Conservation (phyloP, 2,797 vertebrate genomes). For the Chiroxiphia lanceolata region DNA sequence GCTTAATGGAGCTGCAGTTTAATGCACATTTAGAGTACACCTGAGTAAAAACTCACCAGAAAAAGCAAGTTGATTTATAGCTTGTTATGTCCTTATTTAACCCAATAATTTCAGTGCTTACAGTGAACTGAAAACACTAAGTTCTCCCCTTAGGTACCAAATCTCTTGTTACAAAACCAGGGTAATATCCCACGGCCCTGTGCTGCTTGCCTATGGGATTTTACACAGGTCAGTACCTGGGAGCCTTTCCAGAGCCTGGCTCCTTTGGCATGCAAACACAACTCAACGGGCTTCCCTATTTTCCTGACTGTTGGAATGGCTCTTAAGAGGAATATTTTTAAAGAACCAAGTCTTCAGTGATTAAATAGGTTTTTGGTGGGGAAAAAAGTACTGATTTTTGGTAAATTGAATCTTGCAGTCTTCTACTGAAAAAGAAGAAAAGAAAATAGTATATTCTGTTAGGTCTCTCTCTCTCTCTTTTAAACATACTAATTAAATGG, state of each 20-base stretch:
- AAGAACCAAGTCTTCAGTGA: conserved; percentile 21
- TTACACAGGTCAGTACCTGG: neutral
- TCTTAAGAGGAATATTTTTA: conserved; percentile 7
- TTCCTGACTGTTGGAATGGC: conserved; percentile 4
- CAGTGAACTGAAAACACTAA: conserved; percentile 65
- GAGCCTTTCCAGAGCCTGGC: neutral
- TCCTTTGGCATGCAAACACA: conserved; percentile 22
- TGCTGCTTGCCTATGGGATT: neutral
- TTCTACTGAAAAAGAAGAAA: neutral
- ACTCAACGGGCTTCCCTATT: neutral
- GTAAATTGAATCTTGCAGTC: conserved; percentile 3
- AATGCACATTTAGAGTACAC: conserved; percentile 85
- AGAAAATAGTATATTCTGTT: neutral
- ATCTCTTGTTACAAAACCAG: conserved; percentile 66
- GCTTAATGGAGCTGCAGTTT: conserved; percentile 89
- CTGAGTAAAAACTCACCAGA: conserved; percentile 80
- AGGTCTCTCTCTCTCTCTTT: neutral
- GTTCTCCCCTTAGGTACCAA: conserved; percentile 72
- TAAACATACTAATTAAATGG: conserved; percentile 38
- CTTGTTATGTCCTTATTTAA: conserved; percentile 82
- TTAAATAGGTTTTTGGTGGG: neutral
- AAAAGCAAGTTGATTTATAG: conserved; percentile 80
- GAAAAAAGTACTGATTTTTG: neutral
- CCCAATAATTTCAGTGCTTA: conserved; percentile 75
- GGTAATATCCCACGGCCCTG: neutral